A percentile compares a stretch with the other conserved stretches of the same genome.
These are phyloP conservation scores for Stigmatopora argus DNA, from an alignment of 2,113 vertebrate species.

Conservation along the genomic window DNA sequence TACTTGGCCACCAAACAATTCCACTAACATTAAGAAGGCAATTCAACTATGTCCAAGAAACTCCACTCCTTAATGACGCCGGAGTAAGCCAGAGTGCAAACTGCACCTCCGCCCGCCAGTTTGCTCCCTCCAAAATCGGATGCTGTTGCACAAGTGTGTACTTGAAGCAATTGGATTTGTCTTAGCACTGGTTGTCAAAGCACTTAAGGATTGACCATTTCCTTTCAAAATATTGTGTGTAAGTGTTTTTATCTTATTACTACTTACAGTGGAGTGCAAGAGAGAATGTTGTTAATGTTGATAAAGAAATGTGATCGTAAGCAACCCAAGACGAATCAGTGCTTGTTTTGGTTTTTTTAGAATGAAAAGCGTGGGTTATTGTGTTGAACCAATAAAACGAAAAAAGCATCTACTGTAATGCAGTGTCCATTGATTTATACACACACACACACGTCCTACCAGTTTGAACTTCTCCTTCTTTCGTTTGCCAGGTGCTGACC, in stretches of 20 bases:
- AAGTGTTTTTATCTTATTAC: neutral
- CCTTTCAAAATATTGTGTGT: neutral
- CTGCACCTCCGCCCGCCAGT: constrained; percentile 13
- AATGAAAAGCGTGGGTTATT: constrained; percentile 8
- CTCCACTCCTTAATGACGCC: constrained; percentile 21
- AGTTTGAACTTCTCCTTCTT: constrained; percentile 90
- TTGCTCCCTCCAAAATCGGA: constrained; percentile 1
- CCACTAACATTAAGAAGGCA: constrained; percentile 8
- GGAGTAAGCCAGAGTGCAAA: constrained; percentile 22
- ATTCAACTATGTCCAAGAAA: constrained; percentile 26
- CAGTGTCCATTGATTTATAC: constrained; percentile 21
- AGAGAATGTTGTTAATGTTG: constrained; percentile 12
- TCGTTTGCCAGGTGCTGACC: constrained; percentile 78
- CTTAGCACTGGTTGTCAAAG: constrained; percentile 20
- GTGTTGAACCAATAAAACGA: neutral
- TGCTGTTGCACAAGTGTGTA: constrained; percentile 14
- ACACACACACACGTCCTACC: constrained; percentile 68
- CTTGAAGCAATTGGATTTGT: constrained; percentile 25
- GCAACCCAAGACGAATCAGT: constrained; percentile 21
- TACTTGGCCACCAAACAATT: constrained; percentile 13
- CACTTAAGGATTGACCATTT: constrained; percentile 3
- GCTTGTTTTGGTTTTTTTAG: constrained; percentile 18
- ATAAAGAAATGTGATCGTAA: constrained; percentile 23
- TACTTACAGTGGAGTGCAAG: neutral
- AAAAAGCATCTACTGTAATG: neutral